Evolutionary conservation across 1,140 invertebrate species (phyloP).

Genomic region (Meteorus sp.): DNA sequence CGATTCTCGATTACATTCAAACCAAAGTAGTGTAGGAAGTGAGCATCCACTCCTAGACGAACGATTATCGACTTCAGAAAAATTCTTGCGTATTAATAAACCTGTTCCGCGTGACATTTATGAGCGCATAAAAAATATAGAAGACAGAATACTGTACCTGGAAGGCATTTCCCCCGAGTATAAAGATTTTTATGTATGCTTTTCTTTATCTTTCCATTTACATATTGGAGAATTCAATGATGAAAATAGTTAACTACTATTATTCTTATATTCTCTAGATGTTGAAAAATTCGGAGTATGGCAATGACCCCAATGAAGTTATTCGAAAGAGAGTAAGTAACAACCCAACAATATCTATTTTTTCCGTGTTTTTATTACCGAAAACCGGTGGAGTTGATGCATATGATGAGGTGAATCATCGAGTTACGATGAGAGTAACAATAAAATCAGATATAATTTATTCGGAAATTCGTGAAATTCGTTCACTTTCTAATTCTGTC

Average conservation of each 20-base stretch:
- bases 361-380: not conserved
- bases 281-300: not conserved
- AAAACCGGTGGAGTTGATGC: no score
- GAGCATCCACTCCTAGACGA: conserved; percentile 59
- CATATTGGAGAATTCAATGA: not conserved
- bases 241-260: not conserved
- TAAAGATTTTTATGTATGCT: conserved; percentile 65
- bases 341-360: no score
- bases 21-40: conserved; percentile 29
- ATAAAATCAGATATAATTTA: not conserved
- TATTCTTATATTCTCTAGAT: conserved; percentile 6
- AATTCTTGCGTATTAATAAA: conserved; percentile 59
- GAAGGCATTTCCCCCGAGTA: conserved; percentile 75
- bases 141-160: conserved; percentile 67
- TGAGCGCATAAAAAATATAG: conserved; percentile 66
- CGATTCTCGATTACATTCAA: conserved; percentile 40
- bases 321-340: conserved; percentile 20
- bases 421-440: not conserved
- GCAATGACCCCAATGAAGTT: conserved; percentile 1
- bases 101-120: conserved; percentile 64
- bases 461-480: conserved; percentile 6
- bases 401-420: no score
- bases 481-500: conserved; percentile 15
- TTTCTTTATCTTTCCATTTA: conserved; percentile 10
- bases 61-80: conserved; percentile 62